phyloP scores from a whole-genome alignment of 1,140 invertebrate species.

The Halesus radiatus region DNA sequence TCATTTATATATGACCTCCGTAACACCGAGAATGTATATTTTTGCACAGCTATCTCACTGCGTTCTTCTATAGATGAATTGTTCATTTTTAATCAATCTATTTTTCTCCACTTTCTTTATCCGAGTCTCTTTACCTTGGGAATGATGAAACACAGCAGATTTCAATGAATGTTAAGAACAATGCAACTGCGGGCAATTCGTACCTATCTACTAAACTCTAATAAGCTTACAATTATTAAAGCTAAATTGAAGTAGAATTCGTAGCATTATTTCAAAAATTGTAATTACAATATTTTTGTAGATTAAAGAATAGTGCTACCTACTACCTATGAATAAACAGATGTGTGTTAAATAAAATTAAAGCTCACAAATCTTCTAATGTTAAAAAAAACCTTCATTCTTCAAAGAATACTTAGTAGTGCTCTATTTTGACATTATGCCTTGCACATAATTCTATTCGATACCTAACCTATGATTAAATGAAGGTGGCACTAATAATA shows the following conservation, averaged over 20 bases:
- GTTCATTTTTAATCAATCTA: conserved; percentile 32
- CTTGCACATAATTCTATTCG: conserved; percentile 19
- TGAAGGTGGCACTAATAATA: no score
- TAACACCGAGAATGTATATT: conserved; percentile 39
- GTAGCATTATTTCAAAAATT: conserved; percentile 8
- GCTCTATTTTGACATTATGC: conserved; percentile 9
- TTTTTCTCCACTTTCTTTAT: conserved; percentile 28
- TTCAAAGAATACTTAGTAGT: conserved; percentile 18
- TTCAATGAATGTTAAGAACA: conserved; percentile 12
- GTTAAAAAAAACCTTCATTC: neutral
- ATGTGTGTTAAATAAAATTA: neutral
- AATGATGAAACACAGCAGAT: conserved; percentile 28
- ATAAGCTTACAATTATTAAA: neutral
- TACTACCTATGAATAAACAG: conserved; percentile 11
- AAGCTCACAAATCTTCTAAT: neutral
- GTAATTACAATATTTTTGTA: conserved; percentile 27
- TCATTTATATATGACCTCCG: conserved; percentile 35
- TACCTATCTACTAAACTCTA: no score
- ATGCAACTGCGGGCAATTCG: neutral
- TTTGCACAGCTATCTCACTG: conserved; percentile 55
- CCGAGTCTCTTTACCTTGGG: neutral
- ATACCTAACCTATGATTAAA: neutral
- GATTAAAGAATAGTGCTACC: conserved; percentile 3
- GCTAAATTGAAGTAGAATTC: conserved; percentile 16
- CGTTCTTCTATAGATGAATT: conserved; percentile 25